phyloP scores from a whole-genome alignment of 2,888 invertebrate genomes.

The Cantharis flavilabris region DNA sequence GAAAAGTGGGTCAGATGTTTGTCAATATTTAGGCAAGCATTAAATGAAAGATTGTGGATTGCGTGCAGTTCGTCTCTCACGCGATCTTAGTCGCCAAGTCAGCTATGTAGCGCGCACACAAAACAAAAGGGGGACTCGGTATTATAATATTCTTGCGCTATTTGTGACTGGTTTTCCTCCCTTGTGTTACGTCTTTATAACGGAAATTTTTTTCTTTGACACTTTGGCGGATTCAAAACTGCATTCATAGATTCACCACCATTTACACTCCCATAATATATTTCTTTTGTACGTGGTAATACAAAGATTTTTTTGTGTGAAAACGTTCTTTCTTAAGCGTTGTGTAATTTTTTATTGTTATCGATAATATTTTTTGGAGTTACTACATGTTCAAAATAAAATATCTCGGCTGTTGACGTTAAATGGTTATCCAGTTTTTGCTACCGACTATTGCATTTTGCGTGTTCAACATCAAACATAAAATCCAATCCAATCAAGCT shows the following conservation, averaged over 20 bases:
- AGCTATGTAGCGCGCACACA: slow-evolving; percentile 21
- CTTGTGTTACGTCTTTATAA: slow-evolving; percentile 16
- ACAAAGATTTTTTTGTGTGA: neutral
- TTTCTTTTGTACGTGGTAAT: neutral
- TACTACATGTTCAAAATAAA: neutral
- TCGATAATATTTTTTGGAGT: neutral
- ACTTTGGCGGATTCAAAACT: neutral
- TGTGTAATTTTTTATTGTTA: neutral
- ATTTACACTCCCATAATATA: neutral
- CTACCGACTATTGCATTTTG: neutral
- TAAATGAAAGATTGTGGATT: slow-evolving; percentile 29
- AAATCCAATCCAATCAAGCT: neutral
- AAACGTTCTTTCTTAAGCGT: neutral
- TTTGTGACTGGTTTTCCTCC: slow-evolving; percentile 23
- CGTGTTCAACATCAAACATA: neutral
- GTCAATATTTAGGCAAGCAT: slow-evolving; percentile 38
- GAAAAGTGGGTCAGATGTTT: slow-evolving; percentile 36
- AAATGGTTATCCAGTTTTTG: neutral
- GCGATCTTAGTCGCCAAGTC: slow-evolving; percentile 29
- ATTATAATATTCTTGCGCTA: slow-evolving; percentile 24
- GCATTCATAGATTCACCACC: slow-evolving; percentile 1
- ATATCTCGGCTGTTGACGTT: neutral
- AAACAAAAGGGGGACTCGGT: slow-evolving; percentile 25
- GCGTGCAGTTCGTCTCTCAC: slow-evolving; percentile 30
- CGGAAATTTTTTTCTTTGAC: slow-evolving; percentile 20